Evolutionary conservation across 2,797 vertebrate genomes (phyloP).

Genomic region (Acanthiza pusilla): DNA sequence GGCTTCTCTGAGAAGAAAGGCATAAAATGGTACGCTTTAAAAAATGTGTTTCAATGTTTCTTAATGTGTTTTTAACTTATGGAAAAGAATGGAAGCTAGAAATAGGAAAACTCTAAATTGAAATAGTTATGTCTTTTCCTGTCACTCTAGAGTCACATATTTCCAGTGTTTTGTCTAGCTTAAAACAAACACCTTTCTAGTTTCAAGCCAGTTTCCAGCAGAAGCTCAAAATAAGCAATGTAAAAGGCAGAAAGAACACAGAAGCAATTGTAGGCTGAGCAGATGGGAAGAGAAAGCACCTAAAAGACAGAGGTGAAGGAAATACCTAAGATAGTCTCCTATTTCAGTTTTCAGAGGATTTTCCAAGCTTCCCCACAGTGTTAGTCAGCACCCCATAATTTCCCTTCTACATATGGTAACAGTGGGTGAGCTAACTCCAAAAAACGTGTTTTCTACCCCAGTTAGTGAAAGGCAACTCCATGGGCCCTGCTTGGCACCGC

Average conservation of each 20-base stretch:
- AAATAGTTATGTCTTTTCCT: neutral
- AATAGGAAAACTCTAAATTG: neutral
- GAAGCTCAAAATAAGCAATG: constrained; percentile 38
- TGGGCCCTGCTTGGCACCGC: neutral
- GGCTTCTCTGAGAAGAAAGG: neutral
- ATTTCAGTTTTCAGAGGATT: constrained; percentile 66
- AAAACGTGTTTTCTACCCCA: constrained; percentile 17
- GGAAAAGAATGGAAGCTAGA: neutral
- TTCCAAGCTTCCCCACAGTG: constrained; percentile 61
- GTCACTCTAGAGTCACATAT: neutral
- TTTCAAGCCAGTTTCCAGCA: constrained; percentile 20
- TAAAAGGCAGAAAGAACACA: constrained; percentile 35
- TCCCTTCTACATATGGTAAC: constrained; percentile 58
- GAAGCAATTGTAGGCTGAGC: constrained; percentile 38
- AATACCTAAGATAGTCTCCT: constrained; percentile 62
- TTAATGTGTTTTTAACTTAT: neutral
- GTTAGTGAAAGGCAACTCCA: constrained; percentile 16
- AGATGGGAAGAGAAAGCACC: constrained; percentile 43
- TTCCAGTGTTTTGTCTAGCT: constrained; percentile 43
- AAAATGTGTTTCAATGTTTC: neutral
- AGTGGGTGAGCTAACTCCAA: constrained; percentile 40
- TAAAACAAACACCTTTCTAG: constrained; percentile 1
- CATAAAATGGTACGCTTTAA: neutral
- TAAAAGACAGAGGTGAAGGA: constrained; percentile 52
- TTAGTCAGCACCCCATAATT: constrained; percentile 70